Base-by-base conservation (phyloP, 2,888 invertebrate species). In the Lagria hirta region DNA sequence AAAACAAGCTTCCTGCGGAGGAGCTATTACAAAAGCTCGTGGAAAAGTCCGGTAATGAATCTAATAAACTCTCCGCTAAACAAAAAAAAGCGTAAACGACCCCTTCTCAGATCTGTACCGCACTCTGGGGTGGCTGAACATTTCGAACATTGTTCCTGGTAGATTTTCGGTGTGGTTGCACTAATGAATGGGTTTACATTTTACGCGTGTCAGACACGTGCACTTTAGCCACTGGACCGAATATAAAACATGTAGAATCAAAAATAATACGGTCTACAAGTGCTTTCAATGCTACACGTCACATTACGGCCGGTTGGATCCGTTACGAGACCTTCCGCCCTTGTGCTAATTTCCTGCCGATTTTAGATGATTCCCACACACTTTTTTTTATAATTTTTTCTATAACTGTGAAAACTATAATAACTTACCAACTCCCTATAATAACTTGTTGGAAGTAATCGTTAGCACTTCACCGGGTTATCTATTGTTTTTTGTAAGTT, bases 151-250 rank as follows among this genome's bases (percentile, higher is more conserved):
- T 44, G 44, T 44, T 44, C 37, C 27, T 28, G 33, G 58, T 54
- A 61, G 66, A 67, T 70, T 69, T 70, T 69, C 70, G 64, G 70
- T 70, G 71, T 65, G 72, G 72, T 70, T 69, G 70, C 69, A 62
- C 69, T 71, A 72, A 72, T 72, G 72, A 72, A 72, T 71, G 67
- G 70, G 72, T 72, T 72, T 72, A 71, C 70, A 66, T 69, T 66
- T 57, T 59, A 61, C 68, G 69, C 69, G 70, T 69, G 71, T 54
- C 64, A 37, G 54, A 49, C 72, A 71, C 71, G 71, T 70, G 71
- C 58, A 49, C 48, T 48, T 36, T 52, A 59, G 58, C 64, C 66
- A 66, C 66, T 66, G 64, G 61, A 58, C 60, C 57, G 53, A 61
- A 60, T 54, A 62, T 63, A 65, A 64, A 66, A 66, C 61, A 60